Conservation (phyloP, 2,888 invertebrate species). For the Gisinianus flammeolus region DNA sequence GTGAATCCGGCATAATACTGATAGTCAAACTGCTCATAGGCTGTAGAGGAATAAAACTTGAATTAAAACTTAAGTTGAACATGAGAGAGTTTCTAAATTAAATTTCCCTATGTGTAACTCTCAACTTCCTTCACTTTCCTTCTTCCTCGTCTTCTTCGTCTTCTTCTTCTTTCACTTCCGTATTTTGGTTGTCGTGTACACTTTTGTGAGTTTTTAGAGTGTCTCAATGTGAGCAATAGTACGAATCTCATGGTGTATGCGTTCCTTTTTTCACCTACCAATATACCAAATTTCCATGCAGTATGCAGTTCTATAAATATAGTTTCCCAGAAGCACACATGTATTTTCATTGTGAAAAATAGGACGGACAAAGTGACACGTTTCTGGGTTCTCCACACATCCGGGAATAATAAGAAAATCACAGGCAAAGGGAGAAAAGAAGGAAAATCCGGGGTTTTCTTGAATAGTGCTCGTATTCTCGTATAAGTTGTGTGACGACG, state of each 20-base stretch:
- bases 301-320: too few relatives aligned
- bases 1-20: neutral
- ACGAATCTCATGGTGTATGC: neutral
- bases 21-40: neutral
- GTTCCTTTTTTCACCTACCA: neutral
- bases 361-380: too few relatives aligned
- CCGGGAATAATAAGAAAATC: neutral
- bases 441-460: too few relatives aligned
- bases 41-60: conserved; percentile 53
- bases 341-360: too few relatives aligned
- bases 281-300: too few relatives aligned
- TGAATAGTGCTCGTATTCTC: too few relatives aligned
- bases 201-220: neutral
- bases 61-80: conserved; percentile 55
- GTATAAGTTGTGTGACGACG: too few relatives aligned
- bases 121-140: neutral
- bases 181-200: neutral
- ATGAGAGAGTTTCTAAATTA: conserved; percentile 57
- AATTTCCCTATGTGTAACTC: conserved; percentile 48
- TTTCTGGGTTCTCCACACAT: conserved; percentile 10
- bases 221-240: neutral
- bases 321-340: too few relatives aligned
- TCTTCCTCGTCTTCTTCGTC: neutral
- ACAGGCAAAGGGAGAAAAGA: neutral
- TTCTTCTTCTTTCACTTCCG: neutral